Conservation (phyloP, 2,113 vertebrate genomes). For the Platysteira castanea region DNA sequence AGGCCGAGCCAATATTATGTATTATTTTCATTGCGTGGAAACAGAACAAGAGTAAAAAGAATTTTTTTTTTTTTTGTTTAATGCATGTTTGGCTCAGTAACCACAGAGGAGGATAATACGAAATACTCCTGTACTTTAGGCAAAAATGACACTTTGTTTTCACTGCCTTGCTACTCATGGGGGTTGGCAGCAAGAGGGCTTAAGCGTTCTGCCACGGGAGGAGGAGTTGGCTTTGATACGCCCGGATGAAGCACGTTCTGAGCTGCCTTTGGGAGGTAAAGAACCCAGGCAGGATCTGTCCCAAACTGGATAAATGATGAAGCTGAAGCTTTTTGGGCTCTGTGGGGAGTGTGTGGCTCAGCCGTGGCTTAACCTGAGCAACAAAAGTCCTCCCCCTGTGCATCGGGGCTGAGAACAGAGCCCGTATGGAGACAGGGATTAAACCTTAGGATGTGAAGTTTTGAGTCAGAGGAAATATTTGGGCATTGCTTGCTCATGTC, state of each 20-base stretch:
- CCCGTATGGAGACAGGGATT: accelerated
- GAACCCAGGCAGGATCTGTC: neutral
- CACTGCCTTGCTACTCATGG: neutral
- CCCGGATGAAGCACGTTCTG: neutral
- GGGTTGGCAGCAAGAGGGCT: neutral
- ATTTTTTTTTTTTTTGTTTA: neutral
- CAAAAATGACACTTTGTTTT: constrained; percentile 33
- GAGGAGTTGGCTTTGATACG: neutral
- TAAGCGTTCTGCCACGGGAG: neutral
- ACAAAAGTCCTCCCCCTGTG: neutral
- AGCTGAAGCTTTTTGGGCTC: neutral
- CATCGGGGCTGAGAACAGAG: neutral
- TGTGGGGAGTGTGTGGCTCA: accelerated
- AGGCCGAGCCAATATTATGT: constrained; percentile 26
- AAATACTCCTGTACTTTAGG: neutral
- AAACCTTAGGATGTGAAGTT: neutral
- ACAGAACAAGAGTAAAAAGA: neutral
- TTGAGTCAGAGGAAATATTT: neutral
- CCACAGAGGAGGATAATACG: neutral
- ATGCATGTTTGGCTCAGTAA: neutral
- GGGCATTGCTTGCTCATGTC: accelerated
- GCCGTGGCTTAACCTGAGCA: neutral
- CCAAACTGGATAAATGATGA: neutral
- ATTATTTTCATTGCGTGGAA: constrained; percentile 49
- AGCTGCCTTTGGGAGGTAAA: neutral